Evolutionary conservation across 2,888 invertebrate species (phyloP), one percentile per base, ranked within the genome.

Genomic region (Bugula neritina): DNA sequence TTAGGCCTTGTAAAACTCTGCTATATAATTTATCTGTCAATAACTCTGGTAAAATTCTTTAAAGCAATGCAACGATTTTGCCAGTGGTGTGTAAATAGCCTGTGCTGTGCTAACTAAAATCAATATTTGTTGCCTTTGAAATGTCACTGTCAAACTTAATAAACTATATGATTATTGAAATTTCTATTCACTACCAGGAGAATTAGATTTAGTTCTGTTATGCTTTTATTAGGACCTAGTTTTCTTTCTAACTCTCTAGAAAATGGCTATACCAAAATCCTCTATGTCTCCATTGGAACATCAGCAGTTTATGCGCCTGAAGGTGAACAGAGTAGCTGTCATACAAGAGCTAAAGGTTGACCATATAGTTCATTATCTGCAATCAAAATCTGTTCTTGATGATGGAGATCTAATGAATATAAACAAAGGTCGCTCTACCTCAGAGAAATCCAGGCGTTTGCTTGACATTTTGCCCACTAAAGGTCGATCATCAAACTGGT

Each of bases 341-440:
- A 77, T 81, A 5, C 81, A 82, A 72, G 80, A 80, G 71, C 73
- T 82, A 17, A 74, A 76, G 70, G 79, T 81, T 0, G 81, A 80
- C 54, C 79, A 82, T 71, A 73, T 82, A 10, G 54, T 79, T 5
- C 74, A 74, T 23, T 74, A 75, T 35, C 75, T 82, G 13, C 73
- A 75, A 31, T 75, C 77, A 10, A 71, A 71, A 29, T 77, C 76
- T 31, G 78, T 81, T 5, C 69, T 82, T 17, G 75, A 74, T 25
- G 76, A 76, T 25, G 75, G 74, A 17, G 81, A 82, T 71, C 63
- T 76, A 27, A 76, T 74, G 58, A 75, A 74, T 70, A 78, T 81
- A 34, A 75, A 76, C n/a, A 72, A 70, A 57, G 79, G 79, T 23
- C 76, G 77, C 29, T 78, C 79, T 3, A 74, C 75, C 0, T 77